Percentiles rank a stretch among this genome's conserved stretches.
Conservation (phyloP, 2,113 vertebrate genomes). For the Poeciliopsis retropinna region DNA sequence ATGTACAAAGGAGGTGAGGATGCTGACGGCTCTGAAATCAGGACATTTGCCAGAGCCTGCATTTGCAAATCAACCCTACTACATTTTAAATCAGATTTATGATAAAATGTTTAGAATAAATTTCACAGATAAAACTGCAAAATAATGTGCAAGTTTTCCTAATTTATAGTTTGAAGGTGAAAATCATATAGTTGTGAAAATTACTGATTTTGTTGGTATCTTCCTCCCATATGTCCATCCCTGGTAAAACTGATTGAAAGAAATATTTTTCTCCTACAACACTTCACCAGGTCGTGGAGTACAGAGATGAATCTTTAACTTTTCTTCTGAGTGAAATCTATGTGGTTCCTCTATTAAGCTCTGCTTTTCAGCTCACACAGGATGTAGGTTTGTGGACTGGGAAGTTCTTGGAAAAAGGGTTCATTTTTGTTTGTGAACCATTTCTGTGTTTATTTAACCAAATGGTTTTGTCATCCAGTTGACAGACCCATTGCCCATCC, state of each 20-base stretch:
- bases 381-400: too few species aligned
- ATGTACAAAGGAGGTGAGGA: slow-evolving; percentile 74
- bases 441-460: too few species aligned
- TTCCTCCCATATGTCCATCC: too few species aligned
- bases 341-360: too few species aligned
- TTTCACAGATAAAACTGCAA: background rate
- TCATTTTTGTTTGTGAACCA: too few species aligned
- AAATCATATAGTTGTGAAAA: background rate
- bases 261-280: background rate
- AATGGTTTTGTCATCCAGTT: too few species aligned
- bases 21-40: background rate
- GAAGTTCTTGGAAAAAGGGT: too few species aligned
- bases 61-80: background rate
- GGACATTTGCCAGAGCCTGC: background rate
- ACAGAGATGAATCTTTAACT: background rate
- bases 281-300: background rate
- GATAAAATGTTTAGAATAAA: background rate
- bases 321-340: background rate
- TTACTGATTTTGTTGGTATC: background rate
- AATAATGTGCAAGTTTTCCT: background rate
- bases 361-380: background rate
- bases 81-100: background rate
- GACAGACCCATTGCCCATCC: too few species aligned
- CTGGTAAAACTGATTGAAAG: too few species aligned
- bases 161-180: background rate